These are phyloP conservation scores for Lepidocolaptes lacrymiger DNA, from an alignment of 2,797 vertebrate species.

Conservation along the genomic window DNA sequence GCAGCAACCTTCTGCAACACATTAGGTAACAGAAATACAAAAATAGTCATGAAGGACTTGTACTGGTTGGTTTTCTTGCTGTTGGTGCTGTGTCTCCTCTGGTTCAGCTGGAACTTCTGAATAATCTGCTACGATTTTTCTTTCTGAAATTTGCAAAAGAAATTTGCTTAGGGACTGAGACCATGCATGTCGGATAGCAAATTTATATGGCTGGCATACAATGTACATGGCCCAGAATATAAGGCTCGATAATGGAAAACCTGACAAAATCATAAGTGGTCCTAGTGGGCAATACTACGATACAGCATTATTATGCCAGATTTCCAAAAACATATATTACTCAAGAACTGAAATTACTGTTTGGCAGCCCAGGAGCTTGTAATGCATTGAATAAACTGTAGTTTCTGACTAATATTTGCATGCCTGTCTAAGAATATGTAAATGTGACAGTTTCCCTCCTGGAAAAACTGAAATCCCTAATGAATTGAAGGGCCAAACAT, in stretches of 20 bases:
- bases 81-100: background rate
- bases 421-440: conserved; percentile 39
- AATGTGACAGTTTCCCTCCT: conserved; percentile 36
- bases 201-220: background rate
- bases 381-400: conserved; percentile 31
- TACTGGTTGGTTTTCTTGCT: background rate
- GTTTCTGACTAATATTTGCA: conserved; percentile 29
- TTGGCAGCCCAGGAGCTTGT: conserved; percentile 19
- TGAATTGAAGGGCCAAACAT: conserved; percentile 55
- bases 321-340: conserved; percentile 45
- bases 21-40: background rate
- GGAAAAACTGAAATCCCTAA: conserved; percentile 53
- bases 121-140: background rate
- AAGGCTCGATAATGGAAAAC: conserved; percentile 7
- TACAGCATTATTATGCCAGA: background rate
- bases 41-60: background rate
- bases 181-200: background rate
- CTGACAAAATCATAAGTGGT: conserved; percentile 48
- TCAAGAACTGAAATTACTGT: conserved; percentile 47
- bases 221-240: background rate
- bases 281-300: conserved; percentile 30
- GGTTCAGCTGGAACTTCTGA: background rate
- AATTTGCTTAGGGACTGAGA: background rate
- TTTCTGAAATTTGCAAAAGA: conserved; percentile 32
- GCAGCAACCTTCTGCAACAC: background rate